Evolutionary conservation across 2,888 invertebrate species (phyloP).

Genomic region (Zygaena filipendulae): DNA sequence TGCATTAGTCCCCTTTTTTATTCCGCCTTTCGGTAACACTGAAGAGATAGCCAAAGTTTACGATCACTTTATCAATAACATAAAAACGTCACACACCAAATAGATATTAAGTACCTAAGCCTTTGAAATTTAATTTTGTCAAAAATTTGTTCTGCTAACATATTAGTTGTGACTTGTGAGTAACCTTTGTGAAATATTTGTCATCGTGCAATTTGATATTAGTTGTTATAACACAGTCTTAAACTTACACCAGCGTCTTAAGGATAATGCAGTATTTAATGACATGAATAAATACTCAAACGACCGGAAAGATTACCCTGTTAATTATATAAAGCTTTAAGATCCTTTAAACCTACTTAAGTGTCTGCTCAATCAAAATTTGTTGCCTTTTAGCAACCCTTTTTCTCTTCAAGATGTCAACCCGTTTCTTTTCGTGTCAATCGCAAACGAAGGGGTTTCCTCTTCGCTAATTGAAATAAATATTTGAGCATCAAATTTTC

Average conservation of each 20-base stretch:
- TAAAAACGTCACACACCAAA: slow-evolving; percentile 14
- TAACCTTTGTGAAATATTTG: no score
- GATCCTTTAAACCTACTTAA: slow-evolving; percentile 35
- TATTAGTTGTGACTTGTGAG: no score
- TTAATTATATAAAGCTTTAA: slow-evolving; percentile 45
- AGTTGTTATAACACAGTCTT: no score
- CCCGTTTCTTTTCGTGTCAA: slow-evolving; percentile 49
- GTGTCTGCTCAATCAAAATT: slow-evolving; percentile 42
- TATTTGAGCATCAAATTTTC: slow-evolving; percentile 52
- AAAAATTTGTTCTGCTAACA: no score
- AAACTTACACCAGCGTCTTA: no score
- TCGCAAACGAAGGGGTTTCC: slow-evolving; percentile 34
- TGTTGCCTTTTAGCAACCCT: slow-evolving; percentile 37
- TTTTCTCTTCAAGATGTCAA: slow-evolving; percentile 57
- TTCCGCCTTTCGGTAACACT: no score
- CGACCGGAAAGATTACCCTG: slow-evolving; percentile 34
- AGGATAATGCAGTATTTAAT: background rate
- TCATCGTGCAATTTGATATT: no score
- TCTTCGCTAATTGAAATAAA: slow-evolving; percentile 59
- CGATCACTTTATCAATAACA: slow-evolving; percentile 40
- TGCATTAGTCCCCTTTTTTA: slow-evolving; percentile 46
- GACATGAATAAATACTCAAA: slow-evolving; percentile 17
- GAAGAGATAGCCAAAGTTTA: slow-evolving; percentile 36
- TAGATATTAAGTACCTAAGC: no score
- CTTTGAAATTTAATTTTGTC: no score